Conservation (phyloP, 2,888 invertebrate genomes). For the Dilophus febrilis region DNA sequence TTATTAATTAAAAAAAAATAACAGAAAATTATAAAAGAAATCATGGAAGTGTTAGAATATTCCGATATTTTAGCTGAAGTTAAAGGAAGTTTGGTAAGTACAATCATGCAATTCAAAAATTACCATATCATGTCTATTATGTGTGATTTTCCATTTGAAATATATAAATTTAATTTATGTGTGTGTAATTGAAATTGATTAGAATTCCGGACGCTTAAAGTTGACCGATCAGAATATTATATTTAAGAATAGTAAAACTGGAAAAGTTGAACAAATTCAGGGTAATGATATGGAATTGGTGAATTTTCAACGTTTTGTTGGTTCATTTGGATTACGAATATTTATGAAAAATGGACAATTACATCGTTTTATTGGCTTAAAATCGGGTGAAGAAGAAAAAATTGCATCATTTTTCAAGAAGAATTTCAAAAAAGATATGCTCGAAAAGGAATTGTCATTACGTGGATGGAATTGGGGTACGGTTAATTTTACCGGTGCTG, state of each 20-base stretch:
- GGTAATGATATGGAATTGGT: conserved; percentile 75
- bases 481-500: conserved; percentile 79
- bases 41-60: conserved; percentile 75
- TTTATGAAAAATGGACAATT: conserved; percentile 78
- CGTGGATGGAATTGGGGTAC: conserved; percentile 99
- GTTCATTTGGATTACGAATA: conserved; percentile 76
- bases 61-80: conserved; percentile 69
- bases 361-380: conserved; percentile 87
- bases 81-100: conserved; percentile 69
- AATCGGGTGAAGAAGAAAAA: conserved; percentile 84
- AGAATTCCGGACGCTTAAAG: conserved; percentile 72
- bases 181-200: neutral
- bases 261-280: conserved; percentile 82
- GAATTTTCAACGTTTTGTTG: conserved; percentile 83
- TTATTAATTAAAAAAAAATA: no score
- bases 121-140: neutral
- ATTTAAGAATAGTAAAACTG: conserved; percentile 92
- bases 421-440: conserved; percentile 69
- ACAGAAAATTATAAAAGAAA: neutral
- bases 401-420: conserved; percentile 73
- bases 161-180: neutral
- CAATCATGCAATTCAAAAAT: neutral
- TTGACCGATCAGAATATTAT: conserved; percentile 78
- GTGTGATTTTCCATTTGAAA: neutral
- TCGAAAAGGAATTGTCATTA: conserved; percentile 80